Conservation (phyloP, 1,140 invertebrate genomes). For the Spodoptera frugiperda region DNA sequence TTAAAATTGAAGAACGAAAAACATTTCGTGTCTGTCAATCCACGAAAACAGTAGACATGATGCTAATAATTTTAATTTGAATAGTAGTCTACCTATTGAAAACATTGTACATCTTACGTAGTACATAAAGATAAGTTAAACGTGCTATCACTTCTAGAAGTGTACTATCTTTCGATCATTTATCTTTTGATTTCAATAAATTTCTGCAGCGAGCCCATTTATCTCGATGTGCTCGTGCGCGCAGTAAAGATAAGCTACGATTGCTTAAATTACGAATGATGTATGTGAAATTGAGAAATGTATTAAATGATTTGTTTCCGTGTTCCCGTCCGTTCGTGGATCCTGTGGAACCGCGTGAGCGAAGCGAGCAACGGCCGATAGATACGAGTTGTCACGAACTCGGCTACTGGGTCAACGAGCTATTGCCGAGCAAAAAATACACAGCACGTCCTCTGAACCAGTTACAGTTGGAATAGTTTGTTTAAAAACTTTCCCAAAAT, state of each 20-base stretch:
- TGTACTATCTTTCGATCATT: neutral
- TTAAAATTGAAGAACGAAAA: neutral
- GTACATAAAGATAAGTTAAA: neutral
- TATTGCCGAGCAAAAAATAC: slow-evolving; percentile 55
- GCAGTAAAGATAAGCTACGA: slow-evolving; percentile 6
- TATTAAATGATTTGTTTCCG: slow-evolving; percentile 26
- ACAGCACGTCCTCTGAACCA: slow-evolving; percentile 30
- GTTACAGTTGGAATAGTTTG: slow-evolving; percentile 23
- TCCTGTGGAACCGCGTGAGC: slow-evolving; percentile 44
- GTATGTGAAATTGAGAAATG: slow-evolving; percentile 21
- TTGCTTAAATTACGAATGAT: slow-evolving; percentile 1
- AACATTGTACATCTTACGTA: too few relatives aligned
- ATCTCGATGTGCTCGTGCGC: neutral
- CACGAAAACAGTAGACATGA: too few relatives aligned
- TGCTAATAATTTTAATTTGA: too few relatives aligned
- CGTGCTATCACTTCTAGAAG: neutral
- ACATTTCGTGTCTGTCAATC: too few relatives aligned
- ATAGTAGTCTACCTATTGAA: too few relatives aligned
- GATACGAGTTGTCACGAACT: slow-evolving; percentile 71
- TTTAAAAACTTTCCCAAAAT: slow-evolving; percentile 10
- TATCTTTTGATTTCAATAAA: neutral
- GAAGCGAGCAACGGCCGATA: slow-evolving; percentile 60
- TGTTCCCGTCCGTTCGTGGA: slow-evolving; percentile 31
- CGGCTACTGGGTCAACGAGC: slow-evolving; percentile 75
- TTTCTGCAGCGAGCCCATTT: neutral